A percentile compares a stretch with the other conserved stretches of the same genome.
Conservation (phyloP, 1,140 invertebrate species). For the Bombus ignitus region DNA sequence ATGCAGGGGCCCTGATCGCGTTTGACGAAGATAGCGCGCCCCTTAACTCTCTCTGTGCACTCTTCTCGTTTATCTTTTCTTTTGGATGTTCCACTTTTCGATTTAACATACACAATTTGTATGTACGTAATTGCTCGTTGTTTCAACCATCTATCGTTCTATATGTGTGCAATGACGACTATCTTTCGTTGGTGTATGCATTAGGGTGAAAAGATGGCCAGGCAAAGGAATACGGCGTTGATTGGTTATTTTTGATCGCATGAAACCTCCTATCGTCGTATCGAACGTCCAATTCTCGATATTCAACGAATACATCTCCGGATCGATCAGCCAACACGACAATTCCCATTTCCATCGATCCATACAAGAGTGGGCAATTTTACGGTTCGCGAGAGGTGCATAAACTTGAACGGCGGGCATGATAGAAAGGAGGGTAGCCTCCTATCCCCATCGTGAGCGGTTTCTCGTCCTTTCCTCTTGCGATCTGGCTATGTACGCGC, state of each 20-base stretch:
- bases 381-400: not conserved
- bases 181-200: too few relatives aligned
- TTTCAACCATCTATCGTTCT: too few relatives aligned
- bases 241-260: too few relatives aligned
- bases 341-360: not conserved
- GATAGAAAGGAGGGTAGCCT: slow-evolving; percentile 1
- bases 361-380: not conserved
- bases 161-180: too few relatives aligned
- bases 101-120: not conserved
- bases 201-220: too few relatives aligned
- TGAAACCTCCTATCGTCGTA: too few relatives aligned
- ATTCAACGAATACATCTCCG: not conserved
- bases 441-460: not conserved
- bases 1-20: not conserved
- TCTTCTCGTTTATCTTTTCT: not conserved
- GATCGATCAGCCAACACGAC: slow-evolving; percentile 5
- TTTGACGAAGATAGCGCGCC: slow-evolving; percentile 10
- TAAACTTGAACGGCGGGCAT: not conserved
- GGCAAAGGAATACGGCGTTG: too few relatives aligned
- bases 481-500: slow-evolving; percentile 42
- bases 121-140: not conserved
- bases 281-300: too few relatives aligned
- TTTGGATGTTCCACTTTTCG: not conserved
- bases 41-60: too few relatives aligned
- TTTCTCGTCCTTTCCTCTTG: slow-evolving; percentile 15